These are phyloP conservation scores for Anthonomus grandis DNA, from an alignment of 1,140 invertebrate genomes.

Conservation along the genomic window DNA sequence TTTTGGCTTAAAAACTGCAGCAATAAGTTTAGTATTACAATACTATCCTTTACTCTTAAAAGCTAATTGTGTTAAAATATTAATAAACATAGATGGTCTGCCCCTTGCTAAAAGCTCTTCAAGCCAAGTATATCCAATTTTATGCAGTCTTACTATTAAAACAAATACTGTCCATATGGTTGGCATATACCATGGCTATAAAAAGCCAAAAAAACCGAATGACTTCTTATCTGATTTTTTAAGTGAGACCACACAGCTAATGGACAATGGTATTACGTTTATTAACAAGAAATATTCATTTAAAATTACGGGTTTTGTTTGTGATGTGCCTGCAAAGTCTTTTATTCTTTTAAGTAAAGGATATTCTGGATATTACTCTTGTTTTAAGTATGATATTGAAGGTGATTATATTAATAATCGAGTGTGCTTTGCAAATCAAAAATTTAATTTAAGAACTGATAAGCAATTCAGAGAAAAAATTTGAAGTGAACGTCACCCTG, in stretches of 20 bases:
- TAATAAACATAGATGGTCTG: neutral
- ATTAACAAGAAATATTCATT: neutral
- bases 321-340: too few relatives aligned
- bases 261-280: neutral
- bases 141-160: neutral
- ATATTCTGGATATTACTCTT: neutral
- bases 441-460: neutral
- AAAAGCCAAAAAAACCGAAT: neutral
- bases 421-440: neutral
- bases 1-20: neutral
- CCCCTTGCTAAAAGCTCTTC: neutral
- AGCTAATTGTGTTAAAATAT: neutral
- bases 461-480: neutral
- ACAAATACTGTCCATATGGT: neutral
- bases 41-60: neutral
- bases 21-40: neutral
- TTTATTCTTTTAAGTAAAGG: neutral
- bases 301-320: neutral
- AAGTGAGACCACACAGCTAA: neutral
- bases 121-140: neutral
- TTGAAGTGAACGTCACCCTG: neutral
- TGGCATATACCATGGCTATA: neutral
- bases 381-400: constrained; percentile 7
- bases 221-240: neutral
- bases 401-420: neutral